These are phyloP conservation scores for Bursaphelenchus mucronatus DNA, from an alignment of 1,140 invertebrate genomes.

Conservation along the genomic window DNA sequence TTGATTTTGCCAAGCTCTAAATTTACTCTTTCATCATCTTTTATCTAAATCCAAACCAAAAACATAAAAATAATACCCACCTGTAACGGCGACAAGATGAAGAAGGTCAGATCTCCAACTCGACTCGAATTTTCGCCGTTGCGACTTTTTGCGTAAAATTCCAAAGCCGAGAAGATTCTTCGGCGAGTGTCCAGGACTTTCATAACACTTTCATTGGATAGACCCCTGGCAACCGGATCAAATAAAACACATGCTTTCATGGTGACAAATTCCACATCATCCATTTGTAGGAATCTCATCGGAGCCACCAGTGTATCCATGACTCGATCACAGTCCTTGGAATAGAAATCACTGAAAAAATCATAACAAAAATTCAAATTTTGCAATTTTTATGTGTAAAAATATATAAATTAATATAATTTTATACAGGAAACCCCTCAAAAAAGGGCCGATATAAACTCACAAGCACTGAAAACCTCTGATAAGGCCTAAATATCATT, in stretches of 20 bases:
- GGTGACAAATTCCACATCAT: conserved; percentile 58
- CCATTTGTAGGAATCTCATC: conserved; percentile 57
- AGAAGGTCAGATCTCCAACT: conserved; percentile 58
- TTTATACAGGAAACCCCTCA: neutral
- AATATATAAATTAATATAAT: neutral
- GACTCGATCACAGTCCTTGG: conserved; percentile 54
- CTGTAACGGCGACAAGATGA: conserved; percentile 54
- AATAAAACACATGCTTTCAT: conserved; percentile 60
- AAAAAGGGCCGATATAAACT: neutral
- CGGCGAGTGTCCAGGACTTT: conserved; percentile 52
- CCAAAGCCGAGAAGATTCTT: conserved; percentile 50
- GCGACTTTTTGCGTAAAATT: conserved; percentile 43
- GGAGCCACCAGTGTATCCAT: conserved; percentile 58
- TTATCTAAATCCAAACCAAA: neutral
- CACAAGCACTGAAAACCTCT: neutral
- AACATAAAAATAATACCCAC: conserved; percentile 20
- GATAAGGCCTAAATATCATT: neutral
- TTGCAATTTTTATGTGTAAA: neutral
- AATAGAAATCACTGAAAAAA: conserved; percentile 52
- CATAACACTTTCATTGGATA: conserved; percentile 48
- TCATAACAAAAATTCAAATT: neutral
- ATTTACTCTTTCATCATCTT: conserved; percentile 22
- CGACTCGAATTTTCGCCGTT: conserved; percentile 36
- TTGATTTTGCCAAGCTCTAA: conserved; percentile 55
- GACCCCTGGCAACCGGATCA: conserved; percentile 55